Conservation (phyloP, 2,113 vertebrate species). For the Myocastor coypus region DNA sequence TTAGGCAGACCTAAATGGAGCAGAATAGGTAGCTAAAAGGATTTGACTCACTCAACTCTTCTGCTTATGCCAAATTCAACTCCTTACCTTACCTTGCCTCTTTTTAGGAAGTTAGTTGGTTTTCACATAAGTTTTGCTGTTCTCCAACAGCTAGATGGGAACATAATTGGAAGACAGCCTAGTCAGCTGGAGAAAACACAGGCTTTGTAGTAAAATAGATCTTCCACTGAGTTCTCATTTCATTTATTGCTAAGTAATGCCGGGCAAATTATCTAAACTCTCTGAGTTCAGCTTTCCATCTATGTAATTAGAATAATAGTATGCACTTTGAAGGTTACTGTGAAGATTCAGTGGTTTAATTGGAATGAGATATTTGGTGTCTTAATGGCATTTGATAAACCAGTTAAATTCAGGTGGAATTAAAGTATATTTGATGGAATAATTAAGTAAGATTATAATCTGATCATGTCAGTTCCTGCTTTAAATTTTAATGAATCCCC, state of each 20-base stretch:
- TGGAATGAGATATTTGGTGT: not conserved
- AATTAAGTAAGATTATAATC: constrained; percentile 44
- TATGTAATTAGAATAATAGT: not conserved
- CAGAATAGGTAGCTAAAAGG: constrained; percentile 23
- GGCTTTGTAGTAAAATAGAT: constrained; percentile 58
- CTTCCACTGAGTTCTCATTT: not conserved
- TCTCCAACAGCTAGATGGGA: constrained; percentile 30
- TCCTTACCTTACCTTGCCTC: not conserved
- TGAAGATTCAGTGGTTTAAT: constrained; percentile 22
- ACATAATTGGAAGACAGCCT: constrained; percentile 15
- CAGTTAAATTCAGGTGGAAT: constrained; percentile 9
- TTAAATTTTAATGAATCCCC: not conserved
- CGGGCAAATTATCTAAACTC: not conserved
- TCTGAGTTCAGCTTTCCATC: constrained; percentile 31
- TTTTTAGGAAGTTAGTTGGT: not conserved
- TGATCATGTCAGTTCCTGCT: not conserved
- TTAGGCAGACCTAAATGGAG: constrained; percentile 37
- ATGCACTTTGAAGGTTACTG: not conserved
- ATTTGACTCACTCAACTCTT: constrained; percentile 46
- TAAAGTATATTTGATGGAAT: constrained; percentile 3
- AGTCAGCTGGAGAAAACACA: not conserved
- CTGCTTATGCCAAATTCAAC: not conserved
- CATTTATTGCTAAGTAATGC: constrained; percentile 9
- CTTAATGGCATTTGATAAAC: not conserved
- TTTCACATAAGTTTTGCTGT: constrained; percentile 46